Conservation (phyloP, 1,140 invertebrate genomes). For the Trichoplusia ni region DNA sequence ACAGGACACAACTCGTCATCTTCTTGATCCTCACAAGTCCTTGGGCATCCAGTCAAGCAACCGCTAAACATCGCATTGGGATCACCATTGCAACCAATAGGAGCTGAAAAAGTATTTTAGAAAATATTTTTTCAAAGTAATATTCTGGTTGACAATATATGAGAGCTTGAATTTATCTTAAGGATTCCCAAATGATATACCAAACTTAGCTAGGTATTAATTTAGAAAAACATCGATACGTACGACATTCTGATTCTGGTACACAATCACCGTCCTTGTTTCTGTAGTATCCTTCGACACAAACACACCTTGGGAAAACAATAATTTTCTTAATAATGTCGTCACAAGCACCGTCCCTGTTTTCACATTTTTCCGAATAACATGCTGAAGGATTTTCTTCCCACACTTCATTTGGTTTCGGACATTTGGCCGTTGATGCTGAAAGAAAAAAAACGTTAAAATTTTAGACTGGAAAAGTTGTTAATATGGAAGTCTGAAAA, state of each 20-base stretch:
- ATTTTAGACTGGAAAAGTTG: too few relatives aligned
- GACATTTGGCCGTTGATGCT: too few relatives aligned
- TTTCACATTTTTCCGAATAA: slow-evolving; percentile 31
- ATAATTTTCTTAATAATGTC: background rate
- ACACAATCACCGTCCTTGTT: slow-evolving; percentile 33
- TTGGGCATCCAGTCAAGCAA: slow-evolving; percentile 26
- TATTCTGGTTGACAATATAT: too few relatives aligned
- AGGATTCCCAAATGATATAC: too few relatives aligned
- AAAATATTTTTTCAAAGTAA: too few relatives aligned
- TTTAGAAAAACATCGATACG: too few relatives aligned
- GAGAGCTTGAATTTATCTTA: too few relatives aligned
- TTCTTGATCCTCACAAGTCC: slow-evolving; percentile 25
- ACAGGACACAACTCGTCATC: background rate
- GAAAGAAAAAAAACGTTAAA: too few relatives aligned
- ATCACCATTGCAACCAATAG: slow-evolving; percentile 29
- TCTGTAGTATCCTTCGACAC: slow-evolving; percentile 32
- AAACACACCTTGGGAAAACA: slow-evolving; percentile 43
- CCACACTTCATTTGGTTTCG: slow-evolving; percentile 44
- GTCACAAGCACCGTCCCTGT: slow-evolving; percentile 15
- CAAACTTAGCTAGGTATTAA: too few relatives aligned
- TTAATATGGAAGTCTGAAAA: too few relatives aligned
- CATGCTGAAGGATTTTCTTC: slow-evolving; percentile 32
- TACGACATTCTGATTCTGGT: slow-evolving; percentile 9
- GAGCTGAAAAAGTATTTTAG: too few relatives aligned
- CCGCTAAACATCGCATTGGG: slow-evolving; percentile 19